Evolutionary conservation across 2,888 invertebrate genomes (phyloP).

Genomic region (Achlya flavicornis): DNA sequence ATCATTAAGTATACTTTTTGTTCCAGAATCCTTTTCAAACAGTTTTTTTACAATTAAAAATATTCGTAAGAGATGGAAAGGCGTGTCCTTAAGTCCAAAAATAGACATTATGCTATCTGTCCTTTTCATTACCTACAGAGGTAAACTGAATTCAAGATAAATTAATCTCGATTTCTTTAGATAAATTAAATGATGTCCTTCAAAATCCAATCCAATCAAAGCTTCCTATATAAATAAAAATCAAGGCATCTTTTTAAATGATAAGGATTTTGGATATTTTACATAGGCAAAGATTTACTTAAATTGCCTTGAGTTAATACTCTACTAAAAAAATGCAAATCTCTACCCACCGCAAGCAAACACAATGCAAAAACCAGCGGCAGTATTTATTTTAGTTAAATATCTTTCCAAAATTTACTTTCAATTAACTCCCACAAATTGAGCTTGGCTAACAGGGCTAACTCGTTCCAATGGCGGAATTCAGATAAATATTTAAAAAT

Average conservation of each 20-base stretch:
- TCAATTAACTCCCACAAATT: background rate
- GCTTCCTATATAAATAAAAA: too few relatives aligned
- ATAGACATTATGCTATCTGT: background rate
- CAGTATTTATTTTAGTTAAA: background rate
- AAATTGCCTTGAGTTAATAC: too few relatives aligned
- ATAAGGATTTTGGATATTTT: too few relatives aligned
- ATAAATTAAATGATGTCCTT: too few relatives aligned
- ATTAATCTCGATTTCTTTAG: background rate
- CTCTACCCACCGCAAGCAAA: too few relatives aligned
- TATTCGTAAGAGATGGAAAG: background rate
- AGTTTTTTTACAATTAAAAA: constrained; percentile 13
- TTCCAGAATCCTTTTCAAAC: constrained; percentile 23
- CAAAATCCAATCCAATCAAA: too few relatives aligned
- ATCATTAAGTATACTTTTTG: constrained; percentile 26
- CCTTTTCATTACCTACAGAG: background rate
- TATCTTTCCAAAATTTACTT: background rate
- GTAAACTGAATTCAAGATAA: background rate
- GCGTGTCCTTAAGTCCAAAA: background rate
- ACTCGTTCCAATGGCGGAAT: background rate
- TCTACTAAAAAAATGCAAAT: too few relatives aligned
- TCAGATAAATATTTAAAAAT: constrained; percentile 7
- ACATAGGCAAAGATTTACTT: too few relatives aligned
- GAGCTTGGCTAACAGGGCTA: background rate
- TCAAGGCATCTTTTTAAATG: too few relatives aligned
- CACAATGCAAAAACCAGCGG: background rate